phyloP scores from a whole-genome alignment of 2,888 invertebrate species.

The Mesoligia furuncula region DNA sequence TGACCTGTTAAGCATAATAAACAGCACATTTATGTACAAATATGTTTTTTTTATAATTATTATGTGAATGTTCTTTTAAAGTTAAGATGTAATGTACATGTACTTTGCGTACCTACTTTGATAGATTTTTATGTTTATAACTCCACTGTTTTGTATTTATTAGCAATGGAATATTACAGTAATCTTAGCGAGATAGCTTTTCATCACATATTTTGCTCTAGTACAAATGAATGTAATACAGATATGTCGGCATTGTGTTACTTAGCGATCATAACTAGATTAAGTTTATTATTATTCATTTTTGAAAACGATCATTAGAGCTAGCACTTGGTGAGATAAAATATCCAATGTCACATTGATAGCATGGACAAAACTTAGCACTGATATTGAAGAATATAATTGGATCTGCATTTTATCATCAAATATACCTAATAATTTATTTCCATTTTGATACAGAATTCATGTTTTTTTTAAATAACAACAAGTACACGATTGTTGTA shows the following conservation, averaged over 20 bases:
- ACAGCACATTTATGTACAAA: slow-evolving; percentile 56
- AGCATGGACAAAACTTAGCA: slow-evolving; percentile 16
- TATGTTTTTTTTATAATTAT: slow-evolving; percentile 13
- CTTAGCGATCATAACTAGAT: slow-evolving; percentile 36
- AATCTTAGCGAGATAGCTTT: slow-evolving; percentile 28
- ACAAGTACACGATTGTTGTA: slow-evolving; percentile 46
- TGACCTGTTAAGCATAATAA: slow-evolving; percentile 53
- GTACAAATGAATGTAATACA: slow-evolving; percentile 59
- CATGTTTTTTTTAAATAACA: slow-evolving; percentile 3
- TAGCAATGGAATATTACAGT: slow-evolving; percentile 35
- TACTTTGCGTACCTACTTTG: slow-evolving; percentile 23
- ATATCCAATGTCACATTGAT: not conserved
- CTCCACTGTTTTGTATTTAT: slow-evolving; percentile 26
- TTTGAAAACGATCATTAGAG: slow-evolving; percentile 3
- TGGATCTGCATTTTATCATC: slow-evolving; percentile 7
- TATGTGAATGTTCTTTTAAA: slow-evolving; percentile 33
- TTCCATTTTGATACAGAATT: not conserved
- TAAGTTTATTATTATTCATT: slow-evolving; percentile 29
- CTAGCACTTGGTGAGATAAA: slow-evolving; percentile 12
- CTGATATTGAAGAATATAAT: slow-evolving; percentile 12
- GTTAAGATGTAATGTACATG: slow-evolving; percentile 17
- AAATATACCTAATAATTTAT: not conserved
- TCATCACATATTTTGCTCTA: slow-evolving; percentile 52
- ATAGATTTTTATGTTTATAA: slow-evolving; percentile 26
- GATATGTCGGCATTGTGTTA: slow-evolving; percentile 41